These are phyloP conservation scores for Crotalus viridis DNA, from an alignment of 2,113 vertebrate species.

Conservation along the genomic window DNA sequence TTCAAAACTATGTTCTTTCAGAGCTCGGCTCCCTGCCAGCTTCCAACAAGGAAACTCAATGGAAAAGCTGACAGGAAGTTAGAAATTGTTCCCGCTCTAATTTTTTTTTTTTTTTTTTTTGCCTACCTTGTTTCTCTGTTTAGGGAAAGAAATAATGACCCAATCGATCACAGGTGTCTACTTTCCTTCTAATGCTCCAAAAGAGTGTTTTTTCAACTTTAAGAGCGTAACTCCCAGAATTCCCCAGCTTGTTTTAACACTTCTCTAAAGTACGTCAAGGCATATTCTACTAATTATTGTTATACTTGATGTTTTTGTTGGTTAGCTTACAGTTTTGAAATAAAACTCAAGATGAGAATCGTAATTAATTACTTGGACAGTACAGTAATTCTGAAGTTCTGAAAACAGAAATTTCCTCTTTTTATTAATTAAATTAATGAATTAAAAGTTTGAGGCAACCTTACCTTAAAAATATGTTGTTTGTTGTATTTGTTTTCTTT, in stretches of 20 bases:
- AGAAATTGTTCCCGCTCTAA: neutral
- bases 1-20: neutral
- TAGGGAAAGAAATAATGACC: neutral
- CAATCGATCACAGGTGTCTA: neutral
- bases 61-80: neutral
- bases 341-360: neutral
- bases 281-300: constrained; percentile 21
- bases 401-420: neutral
- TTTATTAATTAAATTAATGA: neutral
- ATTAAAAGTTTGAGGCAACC: neutral
- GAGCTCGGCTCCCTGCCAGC: neutral
- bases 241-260: neutral
- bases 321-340: neutral
- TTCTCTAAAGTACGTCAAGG: constrained; percentile 15
- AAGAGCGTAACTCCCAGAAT: neutral
- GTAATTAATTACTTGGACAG: neutral
- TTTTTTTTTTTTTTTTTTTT: neutral
- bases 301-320: neutral
- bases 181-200: constrained; percentile 11
- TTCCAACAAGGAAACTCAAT: neutral
- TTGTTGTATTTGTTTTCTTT: neutral
- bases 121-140: neutral
- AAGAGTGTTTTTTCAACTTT: neutral
- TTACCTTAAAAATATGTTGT: neutral
- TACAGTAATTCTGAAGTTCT: neutral